Base-by-base conservation (phyloP, 1,140 invertebrate genomes). In the Drosophila cardini region DNA sequence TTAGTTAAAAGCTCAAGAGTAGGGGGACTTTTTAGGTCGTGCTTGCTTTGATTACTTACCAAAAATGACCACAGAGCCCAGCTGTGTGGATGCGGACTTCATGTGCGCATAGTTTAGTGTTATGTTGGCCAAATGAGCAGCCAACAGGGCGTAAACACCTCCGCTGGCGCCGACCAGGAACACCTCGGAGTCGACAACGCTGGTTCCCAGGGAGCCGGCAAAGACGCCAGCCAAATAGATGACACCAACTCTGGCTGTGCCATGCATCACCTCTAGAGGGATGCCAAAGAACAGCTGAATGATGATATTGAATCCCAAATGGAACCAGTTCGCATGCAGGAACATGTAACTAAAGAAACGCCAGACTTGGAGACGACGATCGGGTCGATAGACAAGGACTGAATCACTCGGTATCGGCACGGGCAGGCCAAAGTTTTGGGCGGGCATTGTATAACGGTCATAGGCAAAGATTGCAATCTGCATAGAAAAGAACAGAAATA, bases 251-350 rank as follows among this genome's bases (percentile, higher is more conserved):
- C 98, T 94, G 52, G 95, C 93, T 13, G 96, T 97, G 26, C 97
- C 97, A 92, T 99, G 98, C 46, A 98, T 97, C 97, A 99, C 98
- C 93, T 99, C 98, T 79, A 99, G 93, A 0, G 98, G 98, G 60
- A 98, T 94, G 67, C 98, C 98, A 73, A 98, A 97, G 82, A 97
- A 93, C 71, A 98, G 93, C 93, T 99, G 98, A 15, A 99, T 97
- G 56, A 98, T 94, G 75, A 99, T 95, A 93, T 99, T 99, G 94
- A 99, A 98, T 52, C 98, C 95, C 83, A 99, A 94, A 93, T 99
- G 98, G 68, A 98, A 94, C 97, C 98, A 99, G 95, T 98, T 98
- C 42, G 97, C 97, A 93, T 99, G 98, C 83, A 99, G 94, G 77
- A 99, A 96, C 95, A 98, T 98, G 93, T 99, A 99, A 81, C 97